Percentiles rank a stretch among this genome's conserved stretches.
Conservation (phyloP, 1,140 invertebrate species). For the Nephila pilipes region DNA sequence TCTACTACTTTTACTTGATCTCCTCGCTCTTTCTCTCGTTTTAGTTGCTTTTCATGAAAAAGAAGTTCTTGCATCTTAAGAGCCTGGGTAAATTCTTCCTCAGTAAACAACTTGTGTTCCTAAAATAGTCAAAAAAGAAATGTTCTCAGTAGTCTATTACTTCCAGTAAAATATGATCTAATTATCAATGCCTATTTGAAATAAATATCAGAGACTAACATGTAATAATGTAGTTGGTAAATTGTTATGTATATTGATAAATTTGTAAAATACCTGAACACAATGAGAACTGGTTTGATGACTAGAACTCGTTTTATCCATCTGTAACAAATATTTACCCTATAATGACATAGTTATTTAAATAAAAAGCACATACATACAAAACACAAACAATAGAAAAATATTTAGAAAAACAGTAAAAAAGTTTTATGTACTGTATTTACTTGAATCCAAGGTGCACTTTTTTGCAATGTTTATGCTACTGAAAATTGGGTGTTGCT, state of each 20-base stretch:
- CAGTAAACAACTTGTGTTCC: conserved; percentile 74
- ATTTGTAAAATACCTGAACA: conserved; percentile 61
- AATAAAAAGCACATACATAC: no score
- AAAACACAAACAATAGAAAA: no score
- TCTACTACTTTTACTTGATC: conserved; percentile 79
- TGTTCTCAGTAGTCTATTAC: neutral
- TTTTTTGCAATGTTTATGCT: no score
- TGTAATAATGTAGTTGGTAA: no score
- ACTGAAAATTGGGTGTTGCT: no score
- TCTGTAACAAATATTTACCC: conserved; percentile 21
- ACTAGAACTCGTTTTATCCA: conserved; percentile 74
- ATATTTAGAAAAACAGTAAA: no score
- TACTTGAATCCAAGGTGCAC: no score
- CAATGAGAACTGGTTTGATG: conserved; percentile 61
- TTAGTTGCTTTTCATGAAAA: conserved; percentile 81
- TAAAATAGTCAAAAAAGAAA: neutral
- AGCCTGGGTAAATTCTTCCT: conserved; percentile 77
- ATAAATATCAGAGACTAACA: no score
- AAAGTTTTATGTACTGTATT: no score
- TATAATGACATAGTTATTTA: no score
- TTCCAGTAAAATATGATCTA: neutral
- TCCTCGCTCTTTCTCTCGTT: conserved; percentile 81
- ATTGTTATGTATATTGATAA: neutral
- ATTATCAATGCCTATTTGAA: no score
- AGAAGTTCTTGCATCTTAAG: conserved; percentile 80